Evolutionary conservation across 2,797 vertebrate species (phyloP).

Genomic region (Otolemur crassicaudatus): DNA sequence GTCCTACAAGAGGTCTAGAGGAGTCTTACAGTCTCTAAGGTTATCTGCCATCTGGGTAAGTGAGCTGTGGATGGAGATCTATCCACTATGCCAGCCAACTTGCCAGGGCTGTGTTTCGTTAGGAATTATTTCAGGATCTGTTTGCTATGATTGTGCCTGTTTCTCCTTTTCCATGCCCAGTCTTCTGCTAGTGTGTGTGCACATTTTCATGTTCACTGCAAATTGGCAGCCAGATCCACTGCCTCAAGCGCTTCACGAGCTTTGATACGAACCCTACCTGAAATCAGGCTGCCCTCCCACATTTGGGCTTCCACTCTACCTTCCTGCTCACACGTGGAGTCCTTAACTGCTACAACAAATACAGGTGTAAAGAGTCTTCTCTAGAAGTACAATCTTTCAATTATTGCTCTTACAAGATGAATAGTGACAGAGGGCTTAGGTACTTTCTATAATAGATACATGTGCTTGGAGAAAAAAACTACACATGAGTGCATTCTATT

Average conservation of each 20-base stretch:
- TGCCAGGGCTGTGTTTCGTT: background rate
- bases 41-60: rapidly evolving
- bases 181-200: background rate
- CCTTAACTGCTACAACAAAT: rapidly evolving
- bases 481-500: background rate
- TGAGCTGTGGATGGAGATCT: background rate
- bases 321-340: rapidly evolving
- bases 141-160: background rate
- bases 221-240: rapidly evolving
- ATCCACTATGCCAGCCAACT: background rate
- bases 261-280: too few species aligned
- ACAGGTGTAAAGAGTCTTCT: background rate
- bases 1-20: too few species aligned
- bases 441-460: background rate
- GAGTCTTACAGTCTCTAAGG: too few species aligned
- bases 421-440: background rate
- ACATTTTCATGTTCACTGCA: background rate
- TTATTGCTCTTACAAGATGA: rapidly evolving
- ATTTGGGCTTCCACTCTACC: background rate
- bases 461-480: background rate
- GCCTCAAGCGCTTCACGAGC: background rate
- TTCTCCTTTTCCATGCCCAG: background rate
- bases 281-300: background rate
- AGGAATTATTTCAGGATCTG: background rate
- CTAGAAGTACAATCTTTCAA: rapidly evolving